Percentiles rank a stretch among this genome's conserved stretches.
phyloP scores from a whole-genome alignment of 2,113 vertebrate species.

The Oriolus oriolus region DNA sequence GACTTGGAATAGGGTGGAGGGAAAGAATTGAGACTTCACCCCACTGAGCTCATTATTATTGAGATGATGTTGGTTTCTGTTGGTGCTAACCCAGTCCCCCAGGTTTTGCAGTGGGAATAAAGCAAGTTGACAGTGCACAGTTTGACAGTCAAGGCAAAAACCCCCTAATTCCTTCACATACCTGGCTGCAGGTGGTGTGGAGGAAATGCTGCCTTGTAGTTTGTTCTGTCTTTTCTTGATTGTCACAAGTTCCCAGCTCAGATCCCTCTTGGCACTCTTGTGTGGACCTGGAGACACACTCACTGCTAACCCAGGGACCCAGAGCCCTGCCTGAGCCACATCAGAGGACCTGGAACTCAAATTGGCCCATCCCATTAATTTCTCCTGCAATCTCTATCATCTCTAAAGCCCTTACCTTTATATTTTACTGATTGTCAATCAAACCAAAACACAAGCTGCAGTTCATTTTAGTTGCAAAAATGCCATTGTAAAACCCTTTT shows the following conservation, averaged over 20 bases:
- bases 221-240: not conserved
- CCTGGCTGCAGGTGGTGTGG: not conserved
- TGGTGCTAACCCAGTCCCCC: not conserved
- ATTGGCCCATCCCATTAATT: not conserved
- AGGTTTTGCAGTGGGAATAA: not conserved
- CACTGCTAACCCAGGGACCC: not conserved
- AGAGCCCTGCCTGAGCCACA: not conserved
- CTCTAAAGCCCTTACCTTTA: not conserved
- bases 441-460: not conserved
- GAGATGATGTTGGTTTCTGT: not conserved
- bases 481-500: not conserved
- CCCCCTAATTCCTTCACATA: not conserved
- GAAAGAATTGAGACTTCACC: not conserved
- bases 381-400: not conserved
- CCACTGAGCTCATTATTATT: not conserved
- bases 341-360: not conserved
- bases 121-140: not conserved
- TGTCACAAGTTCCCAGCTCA: not conserved
- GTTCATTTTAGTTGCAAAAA: not conserved
- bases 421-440: not conserved
- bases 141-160: not conserved
- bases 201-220: not conserved
- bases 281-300: not conserved
- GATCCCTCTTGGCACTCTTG: fast-evolving
- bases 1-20: not conserved